Evolutionary conservation across 2,797 vertebrate genomes (phyloP), one percentile per base, ranked within the genome.

Genomic region (Nannoperca australis): DNA sequence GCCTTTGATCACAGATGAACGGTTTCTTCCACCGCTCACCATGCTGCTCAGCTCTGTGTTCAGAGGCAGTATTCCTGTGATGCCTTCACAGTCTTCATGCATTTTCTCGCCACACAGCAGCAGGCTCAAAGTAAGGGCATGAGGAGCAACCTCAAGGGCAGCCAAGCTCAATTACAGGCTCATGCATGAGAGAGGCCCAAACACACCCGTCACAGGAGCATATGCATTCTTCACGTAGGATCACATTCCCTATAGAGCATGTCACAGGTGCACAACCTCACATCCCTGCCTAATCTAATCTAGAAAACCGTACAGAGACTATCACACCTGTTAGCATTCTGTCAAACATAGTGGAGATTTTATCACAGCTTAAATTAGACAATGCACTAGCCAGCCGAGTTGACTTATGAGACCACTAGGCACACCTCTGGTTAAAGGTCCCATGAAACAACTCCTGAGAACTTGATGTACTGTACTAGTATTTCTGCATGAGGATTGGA

Each of bases 261-360:
- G 94, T 71, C 90, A 93, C 88, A 82, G 81, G 73, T 73, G 78
- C 91, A 91, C 83, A 79, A 30, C 65, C 36, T 86, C 90, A 90
- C 86, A 27, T 38, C 73, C 69, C 81, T 76, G 78, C 81, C 24
- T 64, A 73, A 38, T 78, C 44, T 36, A 51, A 59, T 73, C 22
- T 55, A 80, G 70, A 22, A 15, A 70, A 85, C 66, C 72, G 67
- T 22, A 54, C 42, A 66, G 60, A 78, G 70, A 73, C 53, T 44
- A 30, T 71, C 73, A 61, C 76, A 63, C 54, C 66, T 69, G 53
- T 62, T 14, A 50, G 69, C n/a, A 20, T 82, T 74, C 34, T 76
- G 72, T 69, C 58, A 90, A 88, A 92, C 93, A 92, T 94, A 91
- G 84, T 94, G 94, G 93, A 94, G 94, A 94, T 94, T 94, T 93